Evolutionary conservation across 2,113 vertebrate species (phyloP), one percentile per base, ranked within the genome.

Genomic region (Salminus brasiliensis): DNA sequence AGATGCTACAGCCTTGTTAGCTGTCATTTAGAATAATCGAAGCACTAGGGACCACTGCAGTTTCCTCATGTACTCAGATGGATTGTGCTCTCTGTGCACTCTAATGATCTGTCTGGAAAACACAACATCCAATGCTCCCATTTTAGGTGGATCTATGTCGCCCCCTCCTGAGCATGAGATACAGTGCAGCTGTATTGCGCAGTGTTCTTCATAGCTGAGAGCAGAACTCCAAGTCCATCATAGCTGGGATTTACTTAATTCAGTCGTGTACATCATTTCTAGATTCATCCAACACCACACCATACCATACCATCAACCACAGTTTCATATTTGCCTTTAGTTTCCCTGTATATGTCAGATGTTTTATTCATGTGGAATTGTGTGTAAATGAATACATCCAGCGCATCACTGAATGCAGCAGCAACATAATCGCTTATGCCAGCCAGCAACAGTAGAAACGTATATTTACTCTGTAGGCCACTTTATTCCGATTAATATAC

Each of bases 81-180:
- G 21, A 16, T 49, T 10, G 13, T 10, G 16, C 3, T 13, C 9
- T 49, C 29, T 23, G 12, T 65, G 23, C 43, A 52, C 18, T 63
- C 8, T 10, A 67, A 66, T 67, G 62, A 18, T 47, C 57, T 63
- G 10, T n/a, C 15, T 59, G 15, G 7, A 53, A 74, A 60, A 60
- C 21, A 25, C 16, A 2, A 60, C 34, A 34, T 30, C n/a, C n/a
- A 23, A 34, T 47, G 25, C 9, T 66, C 78, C 55, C 59, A 72
- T 84, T 81, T 77, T 43, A 76, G 25, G 79, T 73, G 75, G 88
- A 83, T 87, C 81, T 65, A 84, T 71, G 41, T 88, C 88, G 86
- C 91, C 91, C 89, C 85, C 91, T 89, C 85, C 88, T 92, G 91
- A 74, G 21, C 67, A 60, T 63, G 47, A 30, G 71, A 76, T 86